These are phyloP conservation scores for Bostrychus sinensis DNA, from an alignment of 2,113 vertebrate genomes.

Conservation along the genomic window DNA sequence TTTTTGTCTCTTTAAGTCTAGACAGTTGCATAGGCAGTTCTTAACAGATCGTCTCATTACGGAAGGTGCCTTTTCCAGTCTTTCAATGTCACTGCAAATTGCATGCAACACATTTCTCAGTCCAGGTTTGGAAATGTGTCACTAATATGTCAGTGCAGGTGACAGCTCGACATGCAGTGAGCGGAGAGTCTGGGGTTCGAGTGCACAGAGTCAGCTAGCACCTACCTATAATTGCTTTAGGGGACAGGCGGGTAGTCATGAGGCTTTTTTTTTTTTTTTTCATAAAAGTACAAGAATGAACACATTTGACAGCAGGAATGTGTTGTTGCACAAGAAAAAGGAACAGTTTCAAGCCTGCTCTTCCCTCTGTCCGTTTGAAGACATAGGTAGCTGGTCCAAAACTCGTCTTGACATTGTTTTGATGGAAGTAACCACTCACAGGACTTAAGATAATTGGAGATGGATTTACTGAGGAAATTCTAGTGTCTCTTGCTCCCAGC, in stretches of 20 bases:
- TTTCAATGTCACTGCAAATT: conserved; percentile 10
- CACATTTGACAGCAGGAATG: conserved; percentile 57
- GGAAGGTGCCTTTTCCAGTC: conserved; percentile 19
- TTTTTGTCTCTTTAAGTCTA: conserved; percentile 9
- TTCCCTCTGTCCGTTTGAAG: conserved; percentile 16
- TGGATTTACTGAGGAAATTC: neutral
- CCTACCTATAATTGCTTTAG: conserved; percentile 43
- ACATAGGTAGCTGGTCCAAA: neutral
- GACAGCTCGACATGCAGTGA: conserved; percentile 35
- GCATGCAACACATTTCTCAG: neutral
- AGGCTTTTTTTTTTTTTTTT: conserved; percentile 51
- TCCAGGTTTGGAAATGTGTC: conserved; percentile 19
- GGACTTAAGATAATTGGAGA: neutral
- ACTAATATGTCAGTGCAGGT: conserved; percentile 23
- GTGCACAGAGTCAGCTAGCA: conserved; percentile 27
- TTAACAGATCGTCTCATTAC: conserved; percentile 1
- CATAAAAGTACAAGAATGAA: conserved; percentile 36
- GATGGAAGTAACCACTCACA: neutral
- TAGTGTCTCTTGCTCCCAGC: too few relatives aligned
- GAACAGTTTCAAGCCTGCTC: neutral
- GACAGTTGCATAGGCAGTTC: neutral
- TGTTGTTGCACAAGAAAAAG: conserved; percentile 31
- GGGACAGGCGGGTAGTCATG: conserved; percentile 49
- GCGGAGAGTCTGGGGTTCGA: conserved; percentile 14
- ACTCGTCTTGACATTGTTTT: conserved; percentile 21